These are phyloP conservation scores for Dasyornis broadbenti DNA, from an alignment of 2,113 vertebrate species.

Conservation along the genomic window DNA sequence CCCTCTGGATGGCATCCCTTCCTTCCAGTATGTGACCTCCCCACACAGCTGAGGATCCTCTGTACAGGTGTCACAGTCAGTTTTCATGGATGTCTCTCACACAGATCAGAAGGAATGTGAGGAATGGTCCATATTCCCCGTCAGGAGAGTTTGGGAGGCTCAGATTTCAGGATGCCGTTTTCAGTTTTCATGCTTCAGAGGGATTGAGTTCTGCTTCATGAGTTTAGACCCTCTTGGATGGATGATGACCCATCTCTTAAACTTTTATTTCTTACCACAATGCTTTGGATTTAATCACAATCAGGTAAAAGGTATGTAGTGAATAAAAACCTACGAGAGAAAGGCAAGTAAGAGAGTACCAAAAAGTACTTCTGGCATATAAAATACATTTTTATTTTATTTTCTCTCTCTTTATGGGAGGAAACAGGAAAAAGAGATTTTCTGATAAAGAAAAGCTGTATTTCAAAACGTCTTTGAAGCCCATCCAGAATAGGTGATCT, in stretches of 20 bases:
- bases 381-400: background rate
- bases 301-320: background rate
- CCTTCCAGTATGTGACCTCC: accelerated
- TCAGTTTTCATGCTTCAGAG: background rate
- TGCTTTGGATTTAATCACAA: background rate
- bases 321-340: background rate
- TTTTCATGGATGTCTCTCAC: background rate
- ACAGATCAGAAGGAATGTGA: background rate
- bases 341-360: background rate
- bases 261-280: background rate
- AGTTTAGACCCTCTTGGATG: background rate
- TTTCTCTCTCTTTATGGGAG: background rate
- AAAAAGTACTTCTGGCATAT: background rate
- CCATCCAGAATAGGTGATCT: background rate
- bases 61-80: background rate
- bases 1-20: too few relatives aligned
- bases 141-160: background rate
- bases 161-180: background rate
- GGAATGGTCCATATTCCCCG: accelerated
- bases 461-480: background rate
- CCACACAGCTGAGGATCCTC: background rate
- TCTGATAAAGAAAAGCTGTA: background rate
- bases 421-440: background rate
- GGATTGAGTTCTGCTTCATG: accelerated
- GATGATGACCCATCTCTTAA: background rate